Conservation (phyloP, 1,140 invertebrate species). For the Harlomillsia oculata region DNA sequence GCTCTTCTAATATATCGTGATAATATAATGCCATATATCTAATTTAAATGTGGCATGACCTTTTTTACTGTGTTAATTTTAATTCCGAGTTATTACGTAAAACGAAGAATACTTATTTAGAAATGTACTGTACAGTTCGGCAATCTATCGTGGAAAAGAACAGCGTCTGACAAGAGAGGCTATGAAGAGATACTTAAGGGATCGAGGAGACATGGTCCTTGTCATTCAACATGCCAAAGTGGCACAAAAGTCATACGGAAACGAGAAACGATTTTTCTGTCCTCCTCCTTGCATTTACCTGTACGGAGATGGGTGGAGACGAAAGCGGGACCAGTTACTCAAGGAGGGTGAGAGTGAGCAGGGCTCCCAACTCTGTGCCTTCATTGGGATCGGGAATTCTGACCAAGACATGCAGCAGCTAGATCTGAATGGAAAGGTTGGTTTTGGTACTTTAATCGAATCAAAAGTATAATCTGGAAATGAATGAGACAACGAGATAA, state of each 20-base stretch:
- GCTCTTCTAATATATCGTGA: background rate
- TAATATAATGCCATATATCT: background rate
- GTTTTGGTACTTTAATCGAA: background rate
- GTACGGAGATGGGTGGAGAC: constrained; percentile 92
- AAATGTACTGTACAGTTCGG: constrained; percentile 43
- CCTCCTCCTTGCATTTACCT: constrained; percentile 98
- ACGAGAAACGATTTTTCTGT: constrained; percentile 99
- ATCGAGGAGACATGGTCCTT: constrained; percentile 89
- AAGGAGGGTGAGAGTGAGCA: constrained; percentile 80
- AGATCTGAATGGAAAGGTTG: constrained; percentile 74
- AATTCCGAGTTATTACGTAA: background rate
- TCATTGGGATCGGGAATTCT: constrained; percentile 96
- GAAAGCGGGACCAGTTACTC: constrained; percentile 81
- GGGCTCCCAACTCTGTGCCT: constrained; percentile 85
- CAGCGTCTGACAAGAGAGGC: constrained; percentile 80
- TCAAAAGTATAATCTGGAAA: background rate
- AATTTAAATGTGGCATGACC: background rate
- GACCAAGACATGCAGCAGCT: constrained; percentile 95
- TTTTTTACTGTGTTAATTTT: background rate
- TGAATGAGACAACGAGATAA: background rate
- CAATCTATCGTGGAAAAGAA: constrained; percentile 64
- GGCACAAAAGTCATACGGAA: constrained; percentile 98
- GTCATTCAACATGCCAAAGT: constrained; percentile 98
- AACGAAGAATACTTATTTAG: background rate
- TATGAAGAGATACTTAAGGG: constrained; percentile 89